Conservation (phyloP, 2,113 vertebrate genomes). For the Geothlypis trichas region DNA sequence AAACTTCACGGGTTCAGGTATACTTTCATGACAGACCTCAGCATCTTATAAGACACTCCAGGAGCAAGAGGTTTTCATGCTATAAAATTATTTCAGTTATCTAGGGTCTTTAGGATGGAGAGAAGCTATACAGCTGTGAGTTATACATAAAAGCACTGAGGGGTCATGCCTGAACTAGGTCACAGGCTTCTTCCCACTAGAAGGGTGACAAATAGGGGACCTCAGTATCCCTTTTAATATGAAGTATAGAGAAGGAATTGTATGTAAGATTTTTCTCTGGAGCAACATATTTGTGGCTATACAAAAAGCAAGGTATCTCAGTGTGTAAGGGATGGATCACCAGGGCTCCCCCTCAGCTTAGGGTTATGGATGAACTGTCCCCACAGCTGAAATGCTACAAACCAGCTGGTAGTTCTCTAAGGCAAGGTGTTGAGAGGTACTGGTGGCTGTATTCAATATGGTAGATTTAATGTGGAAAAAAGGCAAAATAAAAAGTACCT, state of each 20-base stretch:
- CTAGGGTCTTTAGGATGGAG: not conserved
- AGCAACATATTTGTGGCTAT: not conserved
- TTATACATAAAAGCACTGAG: not conserved
- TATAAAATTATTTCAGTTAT: not conserved
- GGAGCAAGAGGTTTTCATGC: not conserved
- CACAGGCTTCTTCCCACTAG: not conserved
- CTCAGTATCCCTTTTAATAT: not conserved
- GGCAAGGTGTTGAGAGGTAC: not conserved
- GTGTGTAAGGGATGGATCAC: not conserved
- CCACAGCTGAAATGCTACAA: not conserved
- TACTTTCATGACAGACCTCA: accelerated
- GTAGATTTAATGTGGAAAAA: not conserved
- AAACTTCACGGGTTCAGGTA: not conserved
- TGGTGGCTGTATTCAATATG: not conserved
- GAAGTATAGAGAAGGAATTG: not conserved
- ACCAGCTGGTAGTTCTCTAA: not conserved
- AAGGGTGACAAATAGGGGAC: not conserved
- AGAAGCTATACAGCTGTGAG: not conserved
- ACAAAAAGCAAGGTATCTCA: not conserved
- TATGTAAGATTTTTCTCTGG: not conserved
- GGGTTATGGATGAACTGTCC: not conserved
- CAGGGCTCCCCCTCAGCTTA: not conserved
- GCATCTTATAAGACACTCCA: not conserved
- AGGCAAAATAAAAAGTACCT: not conserved
- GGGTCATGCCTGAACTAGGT: not conserved